phyloP scores from a whole-genome alignment of 2,888 invertebrate species.

The Hofmannophila pseudospretella region DNA sequence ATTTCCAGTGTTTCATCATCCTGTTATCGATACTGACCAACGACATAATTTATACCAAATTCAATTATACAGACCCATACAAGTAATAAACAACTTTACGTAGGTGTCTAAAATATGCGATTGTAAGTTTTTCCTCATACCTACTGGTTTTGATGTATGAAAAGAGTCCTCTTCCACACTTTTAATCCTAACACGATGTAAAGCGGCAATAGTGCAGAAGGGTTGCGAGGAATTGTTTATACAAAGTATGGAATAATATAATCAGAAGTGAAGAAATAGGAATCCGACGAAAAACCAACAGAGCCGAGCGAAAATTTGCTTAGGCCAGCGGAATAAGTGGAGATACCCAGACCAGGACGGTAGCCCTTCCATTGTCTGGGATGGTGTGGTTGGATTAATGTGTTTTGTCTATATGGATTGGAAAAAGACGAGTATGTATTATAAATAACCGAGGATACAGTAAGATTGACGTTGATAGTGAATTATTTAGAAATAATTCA shows the following conservation, averaged over 20 bases:
- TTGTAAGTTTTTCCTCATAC: no score
- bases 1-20: no score
- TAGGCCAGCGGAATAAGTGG: conserved; percentile 75
- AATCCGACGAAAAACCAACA: conserved; percentile 75
- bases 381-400: conserved; percentile 31
- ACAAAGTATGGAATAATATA: conserved; percentile 77
- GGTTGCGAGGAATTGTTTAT: conserved; percentile 71
- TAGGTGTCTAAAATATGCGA: no score
- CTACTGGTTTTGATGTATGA: no score
- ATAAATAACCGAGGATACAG: no score
- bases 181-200: conserved; percentile 31
- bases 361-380: conserved; percentile 54
- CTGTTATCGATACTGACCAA: no score
- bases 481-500: no score
- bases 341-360: conserved; percentile 46
- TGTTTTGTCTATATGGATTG: conserved; percentile 5
- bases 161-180: conserved; percentile 41
- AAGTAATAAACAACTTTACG: no score
- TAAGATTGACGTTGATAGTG: no score
- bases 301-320: conserved; percentile 72
- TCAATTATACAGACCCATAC: no score
- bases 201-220: conserved; percentile 70
- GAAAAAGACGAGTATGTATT: no score
- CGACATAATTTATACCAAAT: no score
- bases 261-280: conserved; percentile 77